Base-by-base conservation (phyloP, 2,113 vertebrate genomes). In the Thymallus thymallus region DNA sequence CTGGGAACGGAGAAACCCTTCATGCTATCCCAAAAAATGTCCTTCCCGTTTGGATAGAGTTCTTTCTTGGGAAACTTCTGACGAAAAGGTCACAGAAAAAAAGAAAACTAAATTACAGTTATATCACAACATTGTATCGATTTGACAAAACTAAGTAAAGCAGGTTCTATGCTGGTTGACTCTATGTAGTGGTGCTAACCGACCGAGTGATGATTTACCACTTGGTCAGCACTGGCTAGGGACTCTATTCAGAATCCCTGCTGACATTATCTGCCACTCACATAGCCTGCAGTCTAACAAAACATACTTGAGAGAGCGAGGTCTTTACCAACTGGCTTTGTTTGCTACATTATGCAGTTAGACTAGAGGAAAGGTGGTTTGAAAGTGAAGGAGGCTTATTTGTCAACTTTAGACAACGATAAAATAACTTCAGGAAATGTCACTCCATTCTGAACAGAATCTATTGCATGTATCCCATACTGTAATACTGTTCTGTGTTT, bases 11-110 rank as follows among this genome's bases (percentile, higher is more conserved):
- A 94, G 81, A 98, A 98, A 14, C 98, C 98, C 29, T 82, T 96
- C 76, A 89, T 93, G 74, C 95, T 95, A 77, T 98, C 94, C 98
- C 98, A 99, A 0, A 83, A 83, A 76, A 95, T 93, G 1, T 92
- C 95, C 86, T 93, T 95, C 9, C 96, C 96, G 78, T 98, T 95
- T 6, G 95, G 94, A 82, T 93, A 79, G 84, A 97, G 93, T 51
- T 94, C 91, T 81, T 94, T 96, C 41, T 94, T 91, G 80, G 98
- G 96, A 87, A 96, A 98, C 87, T 95, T 97, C 97, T 98, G 93
- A 85, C 86, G 79, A 71, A 62, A 84, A 78, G 87, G 58, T 75
- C 30, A 65, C 55, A 45, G n/a, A 3, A 67, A 5, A 22, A 23
- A 45, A 23, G 0, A 6, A 56, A 2, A 61, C 4, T 5, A 60